phyloP scores from a whole-genome alignment of 1,140 invertebrate species.

The Euura lappo region DNA sequence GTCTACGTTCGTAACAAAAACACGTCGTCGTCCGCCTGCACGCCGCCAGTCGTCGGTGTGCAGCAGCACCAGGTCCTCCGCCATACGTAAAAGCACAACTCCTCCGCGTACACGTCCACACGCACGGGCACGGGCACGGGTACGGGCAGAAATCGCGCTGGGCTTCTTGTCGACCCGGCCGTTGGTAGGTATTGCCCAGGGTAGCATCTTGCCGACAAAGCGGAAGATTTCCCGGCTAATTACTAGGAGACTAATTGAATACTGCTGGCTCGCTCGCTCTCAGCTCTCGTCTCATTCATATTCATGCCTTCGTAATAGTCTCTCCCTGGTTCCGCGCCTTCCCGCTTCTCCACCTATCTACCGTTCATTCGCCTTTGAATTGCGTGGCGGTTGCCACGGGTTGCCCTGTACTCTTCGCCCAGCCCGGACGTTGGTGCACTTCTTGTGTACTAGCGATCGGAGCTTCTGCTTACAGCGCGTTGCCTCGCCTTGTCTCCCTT shows the following conservation, averaged over 20 bases:
- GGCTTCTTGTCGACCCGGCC: slow-evolving; percentile 33
- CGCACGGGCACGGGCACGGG: not conserved
- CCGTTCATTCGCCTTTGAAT: slow-evolving; percentile 29
- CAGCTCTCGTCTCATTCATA: slow-evolving; percentile 50
- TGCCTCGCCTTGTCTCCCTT: not conserved
- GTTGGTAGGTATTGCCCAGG: slow-evolving; percentile 44
- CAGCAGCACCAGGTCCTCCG: too few species aligned
- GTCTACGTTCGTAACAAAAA: not conserved
- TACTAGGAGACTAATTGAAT: slow-evolving; percentile 58
- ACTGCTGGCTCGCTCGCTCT: slow-evolving; percentile 14
- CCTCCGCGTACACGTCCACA: not conserved
- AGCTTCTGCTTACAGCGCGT: not conserved
- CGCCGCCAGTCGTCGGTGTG: too few species aligned
- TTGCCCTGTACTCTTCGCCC: slow-evolving; percentile 23
- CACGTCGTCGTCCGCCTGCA: not conserved
- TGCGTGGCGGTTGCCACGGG: slow-evolving; percentile 29
- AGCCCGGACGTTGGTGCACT: slow-evolving; percentile 43
- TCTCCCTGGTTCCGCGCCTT: slow-evolving; percentile 47
- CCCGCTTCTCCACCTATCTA: slow-evolving; percentile 36
- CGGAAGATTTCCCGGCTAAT: slow-evolving; percentile 62
- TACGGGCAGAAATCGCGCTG: slow-evolving; percentile 5
- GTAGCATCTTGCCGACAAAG: slow-evolving; percentile 58
- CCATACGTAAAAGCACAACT: too few species aligned
- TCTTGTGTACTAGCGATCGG: not conserved
- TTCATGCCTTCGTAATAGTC: slow-evolving; percentile 58